Conservation (phyloP, 2,113 vertebrate species). For the Nerophis ophidion region DNA sequence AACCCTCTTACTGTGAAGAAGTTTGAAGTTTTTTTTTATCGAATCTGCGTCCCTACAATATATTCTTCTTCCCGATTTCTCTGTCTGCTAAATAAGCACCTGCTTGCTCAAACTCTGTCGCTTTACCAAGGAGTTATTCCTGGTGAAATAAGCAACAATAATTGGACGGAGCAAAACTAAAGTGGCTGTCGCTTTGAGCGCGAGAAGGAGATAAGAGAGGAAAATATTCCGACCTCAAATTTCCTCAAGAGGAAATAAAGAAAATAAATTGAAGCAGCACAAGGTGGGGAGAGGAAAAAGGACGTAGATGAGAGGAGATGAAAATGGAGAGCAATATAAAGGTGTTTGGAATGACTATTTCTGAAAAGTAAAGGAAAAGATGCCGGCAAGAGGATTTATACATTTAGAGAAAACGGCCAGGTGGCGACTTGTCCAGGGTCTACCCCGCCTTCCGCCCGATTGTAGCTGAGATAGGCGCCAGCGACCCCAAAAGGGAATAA, state of each 20-base stretch:
- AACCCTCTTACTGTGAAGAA: background rate
- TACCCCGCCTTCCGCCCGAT: too few species aligned
- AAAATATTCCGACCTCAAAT: background rate
- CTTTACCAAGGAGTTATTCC: conserved; percentile 39
- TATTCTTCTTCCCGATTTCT: conserved; percentile 31
- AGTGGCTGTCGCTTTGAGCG: conserved; percentile 25
- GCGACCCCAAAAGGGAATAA: too few species aligned
- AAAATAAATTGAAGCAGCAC: background rate
- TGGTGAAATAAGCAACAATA: conserved; percentile 49
- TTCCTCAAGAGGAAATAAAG: background rate
- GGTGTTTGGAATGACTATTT: background rate
- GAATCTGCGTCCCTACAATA: conserved; percentile 9
- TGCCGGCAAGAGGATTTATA: background rate
- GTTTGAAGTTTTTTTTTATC: conserved; percentile 14
- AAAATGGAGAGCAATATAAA: background rate
- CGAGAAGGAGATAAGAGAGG: background rate
- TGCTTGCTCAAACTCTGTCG: conserved; percentile 28
- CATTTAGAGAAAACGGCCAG: background rate
- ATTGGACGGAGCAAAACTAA: conserved; percentile 52
- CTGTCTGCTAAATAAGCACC: conserved; percentile 34
- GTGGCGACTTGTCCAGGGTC: too few species aligned
- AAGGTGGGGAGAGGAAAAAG: background rate
- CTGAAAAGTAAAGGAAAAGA: background rate
- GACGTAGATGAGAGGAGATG: background rate
- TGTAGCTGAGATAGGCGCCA: too few species aligned